Evolutionary conservation across 2,888 invertebrate genomes (phyloP), one percentile per base, ranked within the genome.

Genomic region (Pardosa pseudoannulata): DNA sequence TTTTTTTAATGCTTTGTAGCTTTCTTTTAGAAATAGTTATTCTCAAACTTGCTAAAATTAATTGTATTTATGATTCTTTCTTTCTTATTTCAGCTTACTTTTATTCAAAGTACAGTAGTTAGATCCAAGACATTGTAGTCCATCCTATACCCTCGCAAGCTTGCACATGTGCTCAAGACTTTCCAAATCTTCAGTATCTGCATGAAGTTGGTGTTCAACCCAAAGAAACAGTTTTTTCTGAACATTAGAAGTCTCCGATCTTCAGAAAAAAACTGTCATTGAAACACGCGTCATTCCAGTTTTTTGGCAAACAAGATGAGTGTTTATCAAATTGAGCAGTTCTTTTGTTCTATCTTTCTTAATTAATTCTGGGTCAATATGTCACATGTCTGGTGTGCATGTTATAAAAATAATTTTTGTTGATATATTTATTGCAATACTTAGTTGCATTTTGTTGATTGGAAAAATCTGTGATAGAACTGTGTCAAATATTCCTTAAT

Each of bases 71-170:
- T 31, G 50, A 56, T n/a, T 39, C 31, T 36, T 71, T n/a, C 23
- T 68, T 41, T 65, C 1, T 50, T 39, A 39, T 29, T 78, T 6
- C 71, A 85, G 83, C 72, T 85, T 85, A 85, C 83, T 85, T 85
- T 85, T 85, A 85, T 85, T 85, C 83, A 85, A 85, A 85, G 83
- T 85, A 85, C 83, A 68, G 78, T 85, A 85, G 83, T 85, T 85
- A 85, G 83, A 78, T 79, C 73, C 83, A 85, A 79, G 83, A 85
- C 78, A 85, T 85, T 78, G 83, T 85, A 85, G 83, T 73, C 78
- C 68, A 70, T 68, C 81, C 73, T 85, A 78, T 62, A 78, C 76
- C 78, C 83, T 85, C 41, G 78, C 83, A 85, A 78, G 83, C 83
- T 85, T 85, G 83, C 83, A 85, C 83, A 73, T 73, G 78, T 85